These are phyloP conservation scores for Phyllotreta cruciferae DNA, from an alignment of 2,888 invertebrate genomes.

Conservation along the genomic window DNA sequence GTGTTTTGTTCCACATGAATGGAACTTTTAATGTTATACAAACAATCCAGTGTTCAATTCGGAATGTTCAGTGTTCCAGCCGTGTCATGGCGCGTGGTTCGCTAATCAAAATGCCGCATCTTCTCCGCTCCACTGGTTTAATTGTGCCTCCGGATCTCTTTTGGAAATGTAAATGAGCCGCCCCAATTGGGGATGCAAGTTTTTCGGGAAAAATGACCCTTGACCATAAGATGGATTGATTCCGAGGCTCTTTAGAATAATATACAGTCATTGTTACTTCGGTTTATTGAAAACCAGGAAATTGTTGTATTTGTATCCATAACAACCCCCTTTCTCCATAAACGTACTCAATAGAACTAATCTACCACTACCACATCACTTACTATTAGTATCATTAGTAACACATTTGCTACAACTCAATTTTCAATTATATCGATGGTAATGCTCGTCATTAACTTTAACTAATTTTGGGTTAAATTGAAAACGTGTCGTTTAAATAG, in stretches of 20 bases:
- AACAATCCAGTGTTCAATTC: constrained; percentile 37
- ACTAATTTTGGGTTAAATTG: background rate
- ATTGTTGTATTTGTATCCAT: constrained; percentile 43
- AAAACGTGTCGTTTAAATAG: background rate
- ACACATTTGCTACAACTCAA: no score
- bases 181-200: constrained; percentile 43
- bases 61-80: constrained; percentile 20
- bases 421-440: no score
- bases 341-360: no score
- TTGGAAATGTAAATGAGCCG: constrained; percentile 51
- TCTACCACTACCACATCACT: no score
- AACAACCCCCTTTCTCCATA: constrained; percentile 28
- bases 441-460: no score
- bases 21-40: constrained; percentile 37
- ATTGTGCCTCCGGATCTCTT: constrained; percentile 50
- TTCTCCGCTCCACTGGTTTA: constrained; percentile 51
- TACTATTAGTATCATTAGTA: no score
- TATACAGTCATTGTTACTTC: constrained; percentile 54
- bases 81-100: constrained; percentile 43
- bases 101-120: constrained; percentile 47
- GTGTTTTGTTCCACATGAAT: constrained; percentile 29
- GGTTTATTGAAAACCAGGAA: constrained; percentile 47
- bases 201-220: constrained; percentile 45
- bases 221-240: constrained; percentile 55
- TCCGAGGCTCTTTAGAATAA: constrained; percentile 51